A percentile compares a stretch with the other conserved stretches of the same genome.
These are phyloP conservation scores for Xanthia icteritia DNA, from an alignment of 2,888 invertebrate species.

Conservation along the genomic window DNA sequence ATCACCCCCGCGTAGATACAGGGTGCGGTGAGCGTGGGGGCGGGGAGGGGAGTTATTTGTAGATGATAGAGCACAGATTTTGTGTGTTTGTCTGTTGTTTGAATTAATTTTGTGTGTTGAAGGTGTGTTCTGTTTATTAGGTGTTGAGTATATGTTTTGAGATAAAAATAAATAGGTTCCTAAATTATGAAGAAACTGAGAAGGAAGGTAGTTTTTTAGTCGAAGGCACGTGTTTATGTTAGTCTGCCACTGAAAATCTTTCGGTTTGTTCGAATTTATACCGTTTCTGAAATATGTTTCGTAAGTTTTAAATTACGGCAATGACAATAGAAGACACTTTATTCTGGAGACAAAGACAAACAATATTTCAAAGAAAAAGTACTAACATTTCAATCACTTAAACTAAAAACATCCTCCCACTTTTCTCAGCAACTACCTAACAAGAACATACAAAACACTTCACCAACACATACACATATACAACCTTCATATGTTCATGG, in stretches of 20 bases:
- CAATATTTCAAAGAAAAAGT: background rate
- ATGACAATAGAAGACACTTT: background rate
- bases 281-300: background rate
- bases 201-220: too few relatives aligned
- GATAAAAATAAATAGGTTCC: background rate
- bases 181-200: too few relatives aligned
- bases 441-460: conserved; percentile 10
- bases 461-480: conserved; percentile 7
- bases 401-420: background rate
- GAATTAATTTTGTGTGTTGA: conserved; percentile 53
- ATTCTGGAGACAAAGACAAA: background rate
- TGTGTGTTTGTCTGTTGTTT: conserved; percentile 63
- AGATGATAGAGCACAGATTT: conserved; percentile 83
- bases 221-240: too few relatives aligned
- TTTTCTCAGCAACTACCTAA: background rate
- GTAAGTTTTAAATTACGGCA: background rate
- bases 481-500: conserved; percentile 18
- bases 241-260: too few relatives aligned
- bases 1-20: conserved; percentile 51
- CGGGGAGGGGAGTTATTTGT: conserved; percentile 71
- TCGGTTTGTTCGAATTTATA: too few relatives aligned
- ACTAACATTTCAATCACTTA: background rate
- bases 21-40: conserved; percentile 43
- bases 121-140: conserved; percentile 13
- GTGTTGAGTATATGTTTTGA: background rate